A percentile compares a stretch with the other conserved stretches of the same genome.
These are phyloP conservation scores for Chelonia mydas DNA, from an alignment of 2,797 vertebrate genomes.

Conservation along the genomic window DNA sequence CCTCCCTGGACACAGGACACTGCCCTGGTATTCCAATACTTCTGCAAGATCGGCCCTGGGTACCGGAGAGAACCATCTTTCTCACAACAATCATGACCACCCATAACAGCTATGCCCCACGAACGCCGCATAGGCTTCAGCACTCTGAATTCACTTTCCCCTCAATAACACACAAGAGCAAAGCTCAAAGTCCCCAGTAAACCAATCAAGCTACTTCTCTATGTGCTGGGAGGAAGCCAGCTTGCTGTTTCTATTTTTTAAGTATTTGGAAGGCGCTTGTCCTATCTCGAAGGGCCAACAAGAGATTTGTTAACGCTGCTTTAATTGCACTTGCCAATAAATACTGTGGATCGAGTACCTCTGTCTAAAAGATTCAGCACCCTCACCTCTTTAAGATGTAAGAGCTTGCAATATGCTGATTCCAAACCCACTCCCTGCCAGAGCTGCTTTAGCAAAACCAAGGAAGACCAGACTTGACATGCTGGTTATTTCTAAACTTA, in stretches of 20 bases:
- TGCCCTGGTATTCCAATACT: too few relatives aligned
- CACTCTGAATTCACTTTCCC: too few relatives aligned
- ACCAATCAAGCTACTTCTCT: not conserved
- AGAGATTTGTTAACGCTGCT: not conserved
- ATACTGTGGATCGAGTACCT: not conserved
- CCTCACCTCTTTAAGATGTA: too few relatives aligned
- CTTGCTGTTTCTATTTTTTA: not conserved
- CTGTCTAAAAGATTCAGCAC: not conserved
- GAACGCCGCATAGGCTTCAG: too few relatives aligned
- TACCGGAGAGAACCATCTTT: too few relatives aligned
- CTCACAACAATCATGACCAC: too few relatives aligned
- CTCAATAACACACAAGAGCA: not conserved
- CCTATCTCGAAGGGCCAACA: not conserved
- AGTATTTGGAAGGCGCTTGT: not conserved
- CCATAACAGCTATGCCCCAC: too few relatives aligned
- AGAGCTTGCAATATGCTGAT: not conserved
- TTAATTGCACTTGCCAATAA: not conserved
- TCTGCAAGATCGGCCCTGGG: too few relatives aligned
- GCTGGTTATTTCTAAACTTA: not conserved
- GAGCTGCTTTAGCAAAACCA: not conserved
- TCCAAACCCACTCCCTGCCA: not conserved
- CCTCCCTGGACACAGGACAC: too few relatives aligned
- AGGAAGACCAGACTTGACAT: not conserved
- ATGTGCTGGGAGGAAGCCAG: not conserved
- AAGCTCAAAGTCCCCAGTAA: not conserved